These are phyloP conservation scores for Portevinia maculata DNA, from an alignment of 2,888 invertebrate species.

Conservation along the genomic window DNA sequence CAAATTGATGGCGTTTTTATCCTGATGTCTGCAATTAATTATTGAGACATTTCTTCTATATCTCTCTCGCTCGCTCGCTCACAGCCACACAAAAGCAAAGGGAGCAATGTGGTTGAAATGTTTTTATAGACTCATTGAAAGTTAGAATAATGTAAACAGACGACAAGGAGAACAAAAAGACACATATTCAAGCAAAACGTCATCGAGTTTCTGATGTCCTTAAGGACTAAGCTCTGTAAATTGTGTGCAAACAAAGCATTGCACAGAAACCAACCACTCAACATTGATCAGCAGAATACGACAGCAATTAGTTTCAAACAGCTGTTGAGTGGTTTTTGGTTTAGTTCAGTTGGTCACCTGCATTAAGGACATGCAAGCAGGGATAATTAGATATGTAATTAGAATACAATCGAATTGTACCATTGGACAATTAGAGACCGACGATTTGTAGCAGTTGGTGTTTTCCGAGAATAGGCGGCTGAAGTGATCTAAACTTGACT, in stretches of 20 bases:
- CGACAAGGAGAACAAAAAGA: conserved; percentile 4
- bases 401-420: conserved; percentile 58
- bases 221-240: conserved; percentile 17
- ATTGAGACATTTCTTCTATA: conserved; percentile 76
- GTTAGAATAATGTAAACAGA: conserved; percentile 36
- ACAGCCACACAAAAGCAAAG: not conserved
- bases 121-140: conserved; percentile 53
- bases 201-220: conserved; percentile 20
- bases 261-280: conserved; percentile 32
- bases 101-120: conserved; percentile 27
- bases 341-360: conserved; percentile 68
- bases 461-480: too few species aligned
- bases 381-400: conserved; percentile 67
- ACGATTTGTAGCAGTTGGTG: conserved; percentile 49
- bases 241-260: conserved; percentile 36
- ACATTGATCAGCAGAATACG: conserved; percentile 47
- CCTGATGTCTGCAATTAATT: conserved; percentile 83
- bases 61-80: not conserved
- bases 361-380: conserved; percentile 66
- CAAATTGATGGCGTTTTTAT: conserved; percentile 77
- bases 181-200: conserved; percentile 10
- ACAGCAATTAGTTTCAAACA: conserved; percentile 67
- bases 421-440: conserved; percentile 36
- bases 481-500: too few species aligned
- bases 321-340: conserved; percentile 66